Conservation (phyloP, 2,888 invertebrate species). For the Exocentrus adspersus region DNA sequence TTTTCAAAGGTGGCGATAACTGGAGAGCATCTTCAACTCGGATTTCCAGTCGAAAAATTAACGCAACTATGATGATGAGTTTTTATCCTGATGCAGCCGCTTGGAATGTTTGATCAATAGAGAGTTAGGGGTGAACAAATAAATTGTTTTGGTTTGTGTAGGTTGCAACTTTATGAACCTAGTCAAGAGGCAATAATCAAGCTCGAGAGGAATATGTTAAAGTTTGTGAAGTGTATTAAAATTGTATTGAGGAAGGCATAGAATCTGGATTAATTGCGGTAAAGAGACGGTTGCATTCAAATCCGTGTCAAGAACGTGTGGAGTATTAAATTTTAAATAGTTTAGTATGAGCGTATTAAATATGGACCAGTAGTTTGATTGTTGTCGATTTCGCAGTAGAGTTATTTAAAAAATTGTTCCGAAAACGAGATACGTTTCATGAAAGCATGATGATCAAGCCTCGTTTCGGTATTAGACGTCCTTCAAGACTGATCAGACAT, state of each 20-base stretch:
- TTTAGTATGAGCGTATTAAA: too few species aligned
- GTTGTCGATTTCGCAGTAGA: too few species aligned
- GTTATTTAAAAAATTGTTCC: too few species aligned
- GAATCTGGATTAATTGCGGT: not conserved
- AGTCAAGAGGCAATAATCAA: slow-evolving; percentile 41
- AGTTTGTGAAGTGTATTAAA: slow-evolving; percentile 10
- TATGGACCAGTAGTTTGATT: too few species aligned
- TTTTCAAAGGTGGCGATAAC: slow-evolving; percentile 59
- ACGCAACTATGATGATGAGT: slow-evolving; percentile 51
- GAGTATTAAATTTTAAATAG: not conserved
- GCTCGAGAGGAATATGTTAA: not conserved
- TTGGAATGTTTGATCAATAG: slow-evolving; percentile 52
- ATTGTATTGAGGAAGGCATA: not conserved
- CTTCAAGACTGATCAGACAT: too few species aligned
- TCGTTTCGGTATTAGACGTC: too few species aligned
- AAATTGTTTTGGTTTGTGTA: slow-evolving; percentile 47
- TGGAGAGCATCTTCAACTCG: slow-evolving; percentile 55
- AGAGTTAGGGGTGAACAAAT: slow-evolving; percentile 40
- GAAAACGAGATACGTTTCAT: too few species aligned
- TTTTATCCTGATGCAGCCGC: slow-evolving; percentile 39
- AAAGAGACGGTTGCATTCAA: not conserved
- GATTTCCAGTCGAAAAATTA: slow-evolving; percentile 42
- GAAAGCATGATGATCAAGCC: too few species aligned
- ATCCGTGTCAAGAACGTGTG: not conserved
- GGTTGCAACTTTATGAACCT: slow-evolving; percentile 37